Base-by-base conservation (phyloP, 1,140 invertebrate species). In the Camponotus vicinus region DNA sequence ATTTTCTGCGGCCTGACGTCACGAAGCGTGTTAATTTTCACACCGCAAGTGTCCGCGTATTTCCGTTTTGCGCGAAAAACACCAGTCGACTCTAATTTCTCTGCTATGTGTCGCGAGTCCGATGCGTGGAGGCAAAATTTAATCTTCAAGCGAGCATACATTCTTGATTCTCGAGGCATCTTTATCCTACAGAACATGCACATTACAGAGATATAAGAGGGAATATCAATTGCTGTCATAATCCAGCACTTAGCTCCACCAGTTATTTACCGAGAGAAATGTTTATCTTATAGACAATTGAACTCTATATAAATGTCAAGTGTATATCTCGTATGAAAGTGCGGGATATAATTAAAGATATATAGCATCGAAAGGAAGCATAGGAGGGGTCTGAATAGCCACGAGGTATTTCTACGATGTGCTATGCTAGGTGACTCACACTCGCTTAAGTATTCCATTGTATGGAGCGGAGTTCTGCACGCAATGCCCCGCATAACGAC, bases 401-500 rank as follows among this genome's bases (percentile, higher is more conserved):
- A 21, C 45, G 15, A 52, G 8, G 4, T 61, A 71, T 82, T 73
- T 82, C 61, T 42, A 45, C 52, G 52, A 82, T 55, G 11, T 15
- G 37, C 9, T 71, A 61, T n/a, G 40, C 55, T 45, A 9, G 27
- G 3, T 75, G 79, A 83, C 40, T 83, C 69, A 57, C 49, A 52
- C 15, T 52, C 49, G 49, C 69, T 83, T 61, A 61, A 83, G 69
- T 61, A 75, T 83, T 75, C 55, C 79, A 83, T 83, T 83, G 79
- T 83, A 40, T 13, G 27, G 27, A 15, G 6, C 7, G 3, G 55
- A 45, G 32, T 73, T 73, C 27, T 42, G 27, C 79, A 73, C 59
- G 57, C 55, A 49, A 49, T 42, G 55, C 34, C 45, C 18, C 37
- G 64, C 63, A 57, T 82, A 45, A 9, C 40, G 9, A 8, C 67